These are phyloP conservation scores for Leptodactylus fuscus DNA, from an alignment of 2,113 vertebrate genomes.

Conservation along the genomic window DNA sequence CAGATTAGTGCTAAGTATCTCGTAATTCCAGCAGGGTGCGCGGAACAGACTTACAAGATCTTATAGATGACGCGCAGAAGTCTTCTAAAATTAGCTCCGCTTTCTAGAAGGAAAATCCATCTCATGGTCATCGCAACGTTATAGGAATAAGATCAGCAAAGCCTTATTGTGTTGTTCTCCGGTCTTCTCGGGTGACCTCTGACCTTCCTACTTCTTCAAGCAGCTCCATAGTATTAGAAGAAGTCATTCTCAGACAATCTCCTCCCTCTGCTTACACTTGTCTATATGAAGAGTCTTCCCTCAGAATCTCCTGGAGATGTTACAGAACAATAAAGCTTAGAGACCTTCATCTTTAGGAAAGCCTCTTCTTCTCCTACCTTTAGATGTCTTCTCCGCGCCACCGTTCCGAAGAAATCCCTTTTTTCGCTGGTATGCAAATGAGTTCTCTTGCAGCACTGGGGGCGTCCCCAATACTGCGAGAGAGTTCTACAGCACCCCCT, in stretches of 20 bases:
- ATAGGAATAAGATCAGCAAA: not conserved
- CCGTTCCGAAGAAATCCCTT: too few relatives aligned
- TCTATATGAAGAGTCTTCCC: not conserved
- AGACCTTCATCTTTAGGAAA: not conserved
- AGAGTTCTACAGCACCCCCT: too few relatives aligned
- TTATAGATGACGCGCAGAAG: not conserved
- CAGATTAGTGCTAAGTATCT: slow-evolving; percentile 46
- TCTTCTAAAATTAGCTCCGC: not conserved
- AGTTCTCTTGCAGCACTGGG: too few relatives aligned
- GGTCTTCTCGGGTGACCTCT: too few relatives aligned
- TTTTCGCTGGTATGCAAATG: too few relatives aligned
- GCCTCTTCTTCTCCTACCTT: too few relatives aligned
- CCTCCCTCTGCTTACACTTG: not conserved
- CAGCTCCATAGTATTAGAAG: too few relatives aligned
- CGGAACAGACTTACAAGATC: not conserved
- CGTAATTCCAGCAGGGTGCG: slow-evolving; percentile 26
- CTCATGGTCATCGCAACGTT: not conserved
- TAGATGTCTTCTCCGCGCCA: too few relatives aligned
- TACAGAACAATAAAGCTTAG: not conserved
- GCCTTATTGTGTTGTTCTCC: too few relatives aligned
- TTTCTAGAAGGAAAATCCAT: not conserved
- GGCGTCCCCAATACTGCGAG: too few relatives aligned
- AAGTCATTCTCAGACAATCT: too few relatives aligned
- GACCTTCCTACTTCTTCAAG: too few relatives aligned
- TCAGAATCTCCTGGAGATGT: not conserved